Evolutionary conservation across 2,113 vertebrate genomes (phyloP), one percentile per base, ranked within the genome.

Genomic region (Ptilorrhoa leucosticta): DNA sequence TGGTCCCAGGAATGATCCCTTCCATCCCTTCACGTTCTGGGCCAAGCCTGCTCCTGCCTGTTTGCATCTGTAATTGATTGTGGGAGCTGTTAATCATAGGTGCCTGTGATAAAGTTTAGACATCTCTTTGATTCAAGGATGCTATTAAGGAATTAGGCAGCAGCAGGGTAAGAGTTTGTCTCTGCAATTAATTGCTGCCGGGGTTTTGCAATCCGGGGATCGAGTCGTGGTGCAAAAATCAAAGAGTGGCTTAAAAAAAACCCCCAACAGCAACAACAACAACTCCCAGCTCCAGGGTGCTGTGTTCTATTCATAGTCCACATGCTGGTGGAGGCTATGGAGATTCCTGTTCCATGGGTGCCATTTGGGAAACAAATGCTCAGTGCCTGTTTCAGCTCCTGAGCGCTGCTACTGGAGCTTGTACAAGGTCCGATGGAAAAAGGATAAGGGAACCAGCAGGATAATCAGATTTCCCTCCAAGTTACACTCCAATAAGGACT

Each of bases 21-120:
- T 81, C 88, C 61, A 53, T 64, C 60, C 40, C 42, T 57, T 64
- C 83, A 30, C 11, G 3, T 37, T 16, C 69, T 48, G 37, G 69
- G 76, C 69, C 47, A 35, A 42, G 37, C n/a, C 73, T 91, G 68
- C 56, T 86, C 31, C 79, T 77, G 63, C 48, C 7, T 73, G 69
- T 96, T 95, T 93, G 72, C 88, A 92, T 93, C 83, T 84, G 80
- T 97, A 95, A 95, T 94, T 75, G 76, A 89, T 91, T 97, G 93
- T 60, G 83, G 93, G 64, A 75, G 60, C 86, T 93, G 85, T 65
- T 96, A 96, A 90, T 94, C 72, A 94, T 40, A 78, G 90, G 79
- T 88, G 90, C 1, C 4, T 75, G 51, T 4, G 56, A 96, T 94
- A 94, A 93, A 89, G 40, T 83, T 95, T 95, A 94, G 90, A 87